Evolutionary conservation across 2,888 invertebrate species (phyloP).

Genomic region (Chouioia cunea): DNA sequence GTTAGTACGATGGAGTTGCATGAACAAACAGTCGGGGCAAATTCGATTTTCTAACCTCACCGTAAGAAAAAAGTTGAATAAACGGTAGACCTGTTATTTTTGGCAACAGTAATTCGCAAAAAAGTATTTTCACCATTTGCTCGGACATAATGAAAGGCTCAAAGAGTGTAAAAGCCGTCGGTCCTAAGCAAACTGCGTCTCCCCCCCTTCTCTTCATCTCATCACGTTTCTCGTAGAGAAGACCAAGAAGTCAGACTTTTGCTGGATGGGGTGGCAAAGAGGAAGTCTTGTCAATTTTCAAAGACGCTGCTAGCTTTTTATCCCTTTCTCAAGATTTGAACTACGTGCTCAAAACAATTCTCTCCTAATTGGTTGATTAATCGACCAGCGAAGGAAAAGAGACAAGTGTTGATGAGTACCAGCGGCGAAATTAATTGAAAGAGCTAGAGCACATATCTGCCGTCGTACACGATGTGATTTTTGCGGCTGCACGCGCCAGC

Average conservation of each 20-base stretch:
- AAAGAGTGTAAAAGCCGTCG: slow-evolving; percentile 36
- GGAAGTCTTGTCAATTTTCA: slow-evolving; percentile 4
- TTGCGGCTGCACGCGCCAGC: slow-evolving; percentile 11
- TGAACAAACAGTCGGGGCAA: too few relatives aligned
- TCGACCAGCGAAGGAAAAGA: slow-evolving; percentile 7
- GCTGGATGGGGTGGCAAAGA: background rate
- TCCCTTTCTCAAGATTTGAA: background rate
- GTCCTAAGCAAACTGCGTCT: slow-evolving; percentile 44
- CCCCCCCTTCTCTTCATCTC: background rate
- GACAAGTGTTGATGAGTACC: background rate
- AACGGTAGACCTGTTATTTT: slow-evolving; percentile 30
- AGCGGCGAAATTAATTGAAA: slow-evolving; percentile 24
- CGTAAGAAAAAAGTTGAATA: too few relatives aligned
- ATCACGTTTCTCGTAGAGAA: background rate
- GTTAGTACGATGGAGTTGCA: too few relatives aligned
- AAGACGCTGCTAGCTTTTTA: slow-evolving; percentile 5
- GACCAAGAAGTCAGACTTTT: slow-evolving; percentile 22
- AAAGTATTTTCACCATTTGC: slow-evolving; percentile 37
- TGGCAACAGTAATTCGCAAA: slow-evolving; percentile 26
- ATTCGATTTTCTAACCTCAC: too few relatives aligned
- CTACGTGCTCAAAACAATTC: slow-evolving; percentile 10
- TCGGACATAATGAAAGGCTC: slow-evolving; percentile 43
- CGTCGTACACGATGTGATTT: slow-evolving; percentile 13
- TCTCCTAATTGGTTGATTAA: slow-evolving; percentile 41
- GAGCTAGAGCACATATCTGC: slow-evolving; percentile 8